Conservation (phyloP, 2,888 invertebrate genomes). For the Polymixis lichenea region DNA sequence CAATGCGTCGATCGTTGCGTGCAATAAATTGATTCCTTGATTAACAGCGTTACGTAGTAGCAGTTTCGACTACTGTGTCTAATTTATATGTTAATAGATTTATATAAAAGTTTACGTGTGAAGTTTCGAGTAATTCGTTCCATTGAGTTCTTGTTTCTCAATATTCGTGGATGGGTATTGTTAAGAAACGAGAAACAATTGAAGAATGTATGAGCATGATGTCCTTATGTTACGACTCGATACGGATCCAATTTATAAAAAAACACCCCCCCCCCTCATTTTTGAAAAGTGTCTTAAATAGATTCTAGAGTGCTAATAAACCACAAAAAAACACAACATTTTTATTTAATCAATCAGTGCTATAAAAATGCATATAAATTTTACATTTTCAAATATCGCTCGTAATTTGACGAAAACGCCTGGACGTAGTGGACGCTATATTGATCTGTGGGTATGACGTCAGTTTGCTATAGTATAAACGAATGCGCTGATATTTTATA, state of each 20-base stretch:
- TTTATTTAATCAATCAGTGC: no score
- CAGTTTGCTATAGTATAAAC: no score
- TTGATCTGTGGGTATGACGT: no score
- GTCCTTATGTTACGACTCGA: neutral
- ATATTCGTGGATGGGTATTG: constrained; percentile 32
- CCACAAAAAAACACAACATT: no score
- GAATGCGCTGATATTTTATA: no score
- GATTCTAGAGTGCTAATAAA: no score
- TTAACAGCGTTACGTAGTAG: constrained; percentile 53
- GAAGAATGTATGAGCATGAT: neutral
- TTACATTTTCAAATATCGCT: no score
- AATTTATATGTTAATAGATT: constrained; percentile 54
- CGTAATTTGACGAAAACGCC: no score
- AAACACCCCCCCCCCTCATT: no score
- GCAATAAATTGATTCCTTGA: constrained; percentile 65
- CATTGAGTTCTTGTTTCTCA: constrained; percentile 51
- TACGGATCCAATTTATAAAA: neutral
- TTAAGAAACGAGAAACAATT: constrained; percentile 49
- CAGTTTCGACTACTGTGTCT: constrained; percentile 45
- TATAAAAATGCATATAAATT: no score
- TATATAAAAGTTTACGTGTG: constrained; percentile 55
- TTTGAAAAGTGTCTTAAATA: no score
- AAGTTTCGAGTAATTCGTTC: constrained; percentile 53
- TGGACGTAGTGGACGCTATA: no score
- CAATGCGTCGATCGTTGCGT: constrained; percentile 70